phyloP scores from a whole-genome alignment of 1,140 invertebrate species.

The Atta colombica region DNA sequence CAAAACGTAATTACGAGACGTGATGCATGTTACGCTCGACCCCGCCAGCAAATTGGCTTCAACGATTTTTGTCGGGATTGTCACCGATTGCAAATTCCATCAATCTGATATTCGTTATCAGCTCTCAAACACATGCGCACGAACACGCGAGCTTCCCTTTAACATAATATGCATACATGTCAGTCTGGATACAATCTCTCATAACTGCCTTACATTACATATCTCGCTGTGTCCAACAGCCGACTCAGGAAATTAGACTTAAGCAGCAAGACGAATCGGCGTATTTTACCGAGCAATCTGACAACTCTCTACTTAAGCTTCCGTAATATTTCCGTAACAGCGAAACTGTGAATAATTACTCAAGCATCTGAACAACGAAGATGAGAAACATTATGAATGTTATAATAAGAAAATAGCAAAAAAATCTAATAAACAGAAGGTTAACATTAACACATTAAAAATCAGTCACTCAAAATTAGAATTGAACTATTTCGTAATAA shows the following conservation, averaged over 20 bases:
- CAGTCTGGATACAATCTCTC: constrained; percentile 31
- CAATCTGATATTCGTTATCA: constrained; percentile 61
- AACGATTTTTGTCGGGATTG: constrained; percentile 61
- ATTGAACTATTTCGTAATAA: background rate
- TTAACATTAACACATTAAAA: background rate
- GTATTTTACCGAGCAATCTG: constrained; percentile 17
- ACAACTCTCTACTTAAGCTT: background rate
- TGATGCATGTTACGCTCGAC: background rate
- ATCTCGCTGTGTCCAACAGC: constrained; percentile 10
- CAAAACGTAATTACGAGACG: constrained; percentile 47
- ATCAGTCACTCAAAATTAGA: background rate
- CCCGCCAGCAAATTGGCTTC: constrained; percentile 52
- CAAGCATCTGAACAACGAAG: background rate
- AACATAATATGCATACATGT: background rate
- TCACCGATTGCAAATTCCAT: constrained; percentile 61
- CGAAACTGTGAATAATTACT: background rate
- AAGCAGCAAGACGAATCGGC: constrained; percentile 4
- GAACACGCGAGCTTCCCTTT: constrained; percentile 9
- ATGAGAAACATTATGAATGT: background rate
- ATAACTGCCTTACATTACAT: constrained; percentile 33
- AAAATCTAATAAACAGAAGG: background rate
- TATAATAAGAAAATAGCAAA: background rate
- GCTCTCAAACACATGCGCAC: constrained; percentile 31
- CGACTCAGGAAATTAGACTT: constrained; percentile 39
- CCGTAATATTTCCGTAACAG: background rate